phyloP scores from a whole-genome alignment of 2,888 invertebrate genomes.

The Syritta pipiens region DNA sequence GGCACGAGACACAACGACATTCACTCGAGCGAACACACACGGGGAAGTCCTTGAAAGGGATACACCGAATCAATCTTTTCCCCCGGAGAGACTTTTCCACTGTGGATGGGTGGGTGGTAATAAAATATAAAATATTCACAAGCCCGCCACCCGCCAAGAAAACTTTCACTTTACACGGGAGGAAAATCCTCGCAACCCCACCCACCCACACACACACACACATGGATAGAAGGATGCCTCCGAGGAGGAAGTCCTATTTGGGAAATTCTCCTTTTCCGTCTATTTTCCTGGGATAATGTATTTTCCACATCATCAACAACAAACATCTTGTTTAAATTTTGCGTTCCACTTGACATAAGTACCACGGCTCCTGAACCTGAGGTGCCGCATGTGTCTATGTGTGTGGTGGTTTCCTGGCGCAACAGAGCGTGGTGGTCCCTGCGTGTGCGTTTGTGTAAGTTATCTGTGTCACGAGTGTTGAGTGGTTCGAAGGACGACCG shows the following conservation, averaged over 20 bases:
- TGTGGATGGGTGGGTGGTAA: background rate
- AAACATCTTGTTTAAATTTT: constrained; percentile 58
- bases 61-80: constrained; percentile 38
- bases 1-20: no score
- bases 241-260: constrained; percentile 7
- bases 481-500: constrained; percentile 12
- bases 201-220: background rate
- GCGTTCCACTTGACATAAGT: constrained; percentile 46
- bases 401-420: background rate
- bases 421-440: background rate
- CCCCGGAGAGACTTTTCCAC: no score
- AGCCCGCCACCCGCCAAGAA: constrained; percentile 4
- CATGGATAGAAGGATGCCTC: background rate
- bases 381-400: background rate
- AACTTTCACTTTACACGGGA: constrained; percentile 37
- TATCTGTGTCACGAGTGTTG: constrained; percentile 13
- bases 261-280: constrained; percentile 25
- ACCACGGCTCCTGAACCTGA: constrained; percentile 17
- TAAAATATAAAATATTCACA: constrained; percentile 36
- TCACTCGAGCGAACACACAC: background rate
- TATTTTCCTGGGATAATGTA: constrained; percentile 45
- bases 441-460: background rate
- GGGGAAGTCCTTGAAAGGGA: constrained; percentile 16
- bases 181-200: background rate
- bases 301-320: constrained; percentile 48